These are phyloP conservation scores for Masnerella sp. DNA, from an alignment of 2,888 invertebrate species.

Conservation along the genomic window DNA sequence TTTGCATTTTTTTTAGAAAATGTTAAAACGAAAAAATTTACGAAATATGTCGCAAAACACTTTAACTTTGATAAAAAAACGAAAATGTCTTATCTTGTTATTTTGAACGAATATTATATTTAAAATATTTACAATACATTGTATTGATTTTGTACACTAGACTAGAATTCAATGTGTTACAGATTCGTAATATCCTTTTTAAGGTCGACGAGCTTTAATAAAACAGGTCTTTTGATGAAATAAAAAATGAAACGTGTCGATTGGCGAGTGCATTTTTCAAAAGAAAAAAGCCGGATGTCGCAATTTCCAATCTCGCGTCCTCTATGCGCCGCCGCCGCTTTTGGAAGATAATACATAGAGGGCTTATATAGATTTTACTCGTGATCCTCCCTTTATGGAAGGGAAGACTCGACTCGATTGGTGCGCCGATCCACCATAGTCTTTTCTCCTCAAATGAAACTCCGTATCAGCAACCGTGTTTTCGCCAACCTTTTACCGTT, in stretches of 20 bases:
- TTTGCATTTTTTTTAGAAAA: no score
- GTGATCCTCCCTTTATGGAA: slow-evolving; percentile 53
- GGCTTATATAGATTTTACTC: slow-evolving; percentile 49
- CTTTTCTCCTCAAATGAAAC: slow-evolving; percentile 30
- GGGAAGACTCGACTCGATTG: slow-evolving; percentile 35
- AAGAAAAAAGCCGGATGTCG: slow-evolving; percentile 30
- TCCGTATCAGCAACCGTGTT: slow-evolving; percentile 20
- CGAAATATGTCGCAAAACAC: no score
- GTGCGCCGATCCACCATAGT: slow-evolving; percentile 24
- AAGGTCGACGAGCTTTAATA: neutral
- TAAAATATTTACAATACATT: no score
- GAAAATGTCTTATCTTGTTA: no score
- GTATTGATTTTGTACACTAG: no score
- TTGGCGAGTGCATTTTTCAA: slow-evolving; percentile 21
- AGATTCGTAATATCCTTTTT: neutral
- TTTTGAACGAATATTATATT: no score
- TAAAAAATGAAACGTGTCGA: slow-evolving; percentile 13
- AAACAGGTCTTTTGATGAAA: neutral
- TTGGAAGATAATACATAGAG: slow-evolving; percentile 43
- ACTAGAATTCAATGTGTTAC: no score
- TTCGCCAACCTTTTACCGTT: slow-evolving; percentile 8
- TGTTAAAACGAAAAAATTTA: no score
- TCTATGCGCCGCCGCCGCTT: slow-evolving; percentile 15
- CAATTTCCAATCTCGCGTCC: slow-evolving; percentile 34
- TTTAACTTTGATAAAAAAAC: no score